phyloP scores from a whole-genome alignment of 2,888 invertebrate species.

The Drosophila recens region DNA sequence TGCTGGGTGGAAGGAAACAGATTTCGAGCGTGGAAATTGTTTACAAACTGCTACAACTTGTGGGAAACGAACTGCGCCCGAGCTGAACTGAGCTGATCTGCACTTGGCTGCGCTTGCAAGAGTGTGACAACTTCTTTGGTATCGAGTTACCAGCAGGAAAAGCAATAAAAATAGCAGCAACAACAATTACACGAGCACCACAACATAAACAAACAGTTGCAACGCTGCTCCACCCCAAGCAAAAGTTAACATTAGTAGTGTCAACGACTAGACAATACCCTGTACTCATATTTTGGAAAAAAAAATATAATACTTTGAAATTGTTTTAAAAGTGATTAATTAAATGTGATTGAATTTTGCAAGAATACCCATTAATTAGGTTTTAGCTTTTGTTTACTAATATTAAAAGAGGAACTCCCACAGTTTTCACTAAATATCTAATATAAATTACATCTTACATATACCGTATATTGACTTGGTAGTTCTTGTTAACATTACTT shows the following conservation, averaged over 20 bases:
- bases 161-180: conserved; percentile 19
- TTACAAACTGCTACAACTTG: conserved; percentile 32
- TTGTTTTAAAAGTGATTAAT: too few relatives aligned
- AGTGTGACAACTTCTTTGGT: conserved; percentile 52
- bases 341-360: too few relatives aligned
- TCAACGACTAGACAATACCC: conserved; percentile 13
- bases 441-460: not conserved
- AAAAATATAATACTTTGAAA: not conserved
- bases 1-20: conserved; percentile 19
- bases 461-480: not conserved
- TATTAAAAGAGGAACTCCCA: too few relatives aligned
- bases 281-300: not conserved
- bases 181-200: conserved; percentile 15
- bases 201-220: conserved; percentile 17
- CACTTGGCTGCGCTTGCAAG: conserved; percentile 68
- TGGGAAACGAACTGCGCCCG: conserved; percentile 40
- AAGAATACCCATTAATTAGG: too few relatives aligned
- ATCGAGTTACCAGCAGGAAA: conserved; percentile 50
- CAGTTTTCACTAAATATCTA: too few relatives aligned
- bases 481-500: not conserved
- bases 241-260: too few relatives aligned
- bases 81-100: conserved; percentile 36
- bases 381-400: not conserved
- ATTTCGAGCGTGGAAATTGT: conserved; percentile 40
- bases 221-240: conserved; percentile 7